Conservation (phyloP, 1,140 invertebrate genomes). For the Acyrthosiphon pisum region DNA sequence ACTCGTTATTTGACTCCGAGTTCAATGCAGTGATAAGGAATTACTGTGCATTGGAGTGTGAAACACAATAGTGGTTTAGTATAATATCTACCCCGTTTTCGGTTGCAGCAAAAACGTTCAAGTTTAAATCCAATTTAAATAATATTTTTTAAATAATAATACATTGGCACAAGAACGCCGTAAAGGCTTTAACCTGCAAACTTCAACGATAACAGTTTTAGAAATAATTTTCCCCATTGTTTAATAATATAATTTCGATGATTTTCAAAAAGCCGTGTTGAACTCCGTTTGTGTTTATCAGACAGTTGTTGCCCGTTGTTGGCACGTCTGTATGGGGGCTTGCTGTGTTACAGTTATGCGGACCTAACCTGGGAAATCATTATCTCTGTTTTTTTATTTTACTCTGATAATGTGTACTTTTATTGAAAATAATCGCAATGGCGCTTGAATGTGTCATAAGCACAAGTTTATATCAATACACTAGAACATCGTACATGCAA, state of each 20-base stretch:
- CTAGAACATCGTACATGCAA: not conserved
- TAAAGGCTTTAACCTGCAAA: not conserved
- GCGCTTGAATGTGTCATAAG: not conserved
- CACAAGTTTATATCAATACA: not conserved
- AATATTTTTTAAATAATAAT: not conserved
- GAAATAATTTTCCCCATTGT: not conserved
- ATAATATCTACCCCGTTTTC: not conserved
- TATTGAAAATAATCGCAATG: not conserved
- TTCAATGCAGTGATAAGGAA: constrained; percentile 11
- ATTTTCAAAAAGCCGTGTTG: not conserved
- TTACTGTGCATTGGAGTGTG: not conserved
- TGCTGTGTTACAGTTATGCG: not conserved
- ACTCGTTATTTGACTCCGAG: constrained; percentile 13
- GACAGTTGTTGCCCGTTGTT: too few species aligned
- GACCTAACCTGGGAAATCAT: not conserved
- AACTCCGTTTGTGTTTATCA: not conserved
- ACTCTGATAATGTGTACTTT: not conserved
- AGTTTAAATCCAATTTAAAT: not conserved
- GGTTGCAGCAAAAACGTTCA: not conserved
- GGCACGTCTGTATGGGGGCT: not conserved
- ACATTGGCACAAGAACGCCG: not conserved
- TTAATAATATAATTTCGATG: not conserved
- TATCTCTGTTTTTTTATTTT: not conserved
- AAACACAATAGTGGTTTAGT: constrained; percentile 20
- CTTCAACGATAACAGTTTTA: not conserved